These are phyloP conservation scores for Parazoanthus swiftii DNA, from an alignment of 92 coral and sea anemone species.

Conservation along the genomic window DNA sequence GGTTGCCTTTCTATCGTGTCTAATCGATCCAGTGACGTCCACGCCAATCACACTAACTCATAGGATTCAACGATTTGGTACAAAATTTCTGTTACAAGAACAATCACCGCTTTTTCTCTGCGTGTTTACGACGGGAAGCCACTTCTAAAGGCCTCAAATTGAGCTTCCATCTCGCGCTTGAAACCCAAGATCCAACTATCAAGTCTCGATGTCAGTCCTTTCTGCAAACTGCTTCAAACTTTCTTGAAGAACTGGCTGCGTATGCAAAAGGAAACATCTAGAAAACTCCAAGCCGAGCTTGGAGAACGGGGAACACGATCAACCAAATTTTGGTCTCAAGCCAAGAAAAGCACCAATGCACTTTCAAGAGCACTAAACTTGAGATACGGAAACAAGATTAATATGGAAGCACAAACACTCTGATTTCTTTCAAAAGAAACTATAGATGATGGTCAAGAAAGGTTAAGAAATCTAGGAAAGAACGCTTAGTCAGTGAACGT, in stretches of 20 bases:
- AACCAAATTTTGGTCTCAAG: conserved; percentile 11
- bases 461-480: conserved; percentile 35
- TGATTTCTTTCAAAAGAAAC: neutral
- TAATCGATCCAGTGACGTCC: conserved; percentile 39
- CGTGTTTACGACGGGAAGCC: conserved; percentile 27
- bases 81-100: conserved; percentile 36
- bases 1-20: conserved; percentile 24
- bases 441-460: conserved; percentile 34
- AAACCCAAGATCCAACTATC: conserved; percentile 15
- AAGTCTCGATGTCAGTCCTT: conserved; percentile 20
- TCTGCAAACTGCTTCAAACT: conserved; percentile 21
- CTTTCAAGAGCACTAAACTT: conserved; percentile 24
- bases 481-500: conserved; percentile 9
- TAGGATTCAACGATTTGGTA: conserved; percentile 16
- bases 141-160: conserved; percentile 34
- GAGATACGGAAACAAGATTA: conserved; percentile 37
- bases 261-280: neutral
- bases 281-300: conserved; percentile 17
- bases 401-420: neutral
- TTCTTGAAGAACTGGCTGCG: conserved; percentile 17
- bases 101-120: conserved; percentile 40
- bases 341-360: conserved; percentile 16
- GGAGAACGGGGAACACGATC: conserved; percentile 11
- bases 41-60: neutral
- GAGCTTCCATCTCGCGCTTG: conserved; percentile 33